Evolutionary conservation across 2,113 vertebrate species (phyloP), one percentile per base, ranked within the genome.

Genomic region (Haplochromis vanheusdeni): DNA sequence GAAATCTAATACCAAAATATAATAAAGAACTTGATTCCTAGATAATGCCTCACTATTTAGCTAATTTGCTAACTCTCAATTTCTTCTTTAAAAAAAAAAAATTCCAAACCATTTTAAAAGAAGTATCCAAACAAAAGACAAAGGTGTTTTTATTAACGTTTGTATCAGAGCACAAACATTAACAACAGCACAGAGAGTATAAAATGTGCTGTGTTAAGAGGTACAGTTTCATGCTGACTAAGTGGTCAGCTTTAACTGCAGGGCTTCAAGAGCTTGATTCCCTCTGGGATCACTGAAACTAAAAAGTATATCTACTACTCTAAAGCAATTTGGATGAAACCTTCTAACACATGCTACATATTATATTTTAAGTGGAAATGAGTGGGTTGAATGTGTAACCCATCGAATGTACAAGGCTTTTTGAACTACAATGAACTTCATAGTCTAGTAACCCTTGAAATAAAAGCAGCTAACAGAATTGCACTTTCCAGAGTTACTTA

Each of bases 331-430:
- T 89, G 9, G 86, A 89, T 86, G 83, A 90, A 95, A 93, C 88
- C 84, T 81, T 86, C 54, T n/a, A 82, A 31, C 51, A 52, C 70
- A 83, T 82, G 80, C 19, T 26, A 82, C 68, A 70, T 82, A 90
- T 91, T 79, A 54, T 80, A 81, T 85, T 93, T 89, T 89, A 85
- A 91, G 92, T 90, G 88, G 80, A 90, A 91, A 84, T 16, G 92
- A 92, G 91, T 91, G 86, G 89, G 91, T 89, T 90, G 89, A 88
- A 84, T 89, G 89, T 80, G 89, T 55, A 87, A 80, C 82, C 65
- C 49, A 88, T 86, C 82, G 81, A 85, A 89, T 75, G 70, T 75
- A n/a, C 37, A 82, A 87, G 68, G 83, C 68, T 52, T 91, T 93
- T 86, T 86, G 86, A 89, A 86, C 90, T 45, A 17, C 68, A 70